Percentiles rank a stretch among this genome's conserved stretches.
These are phyloP conservation scores for Cryptomyrus ogoouensis DNA, from an alignment of 2,113 vertebrate genomes.

Conservation along the genomic window DNA sequence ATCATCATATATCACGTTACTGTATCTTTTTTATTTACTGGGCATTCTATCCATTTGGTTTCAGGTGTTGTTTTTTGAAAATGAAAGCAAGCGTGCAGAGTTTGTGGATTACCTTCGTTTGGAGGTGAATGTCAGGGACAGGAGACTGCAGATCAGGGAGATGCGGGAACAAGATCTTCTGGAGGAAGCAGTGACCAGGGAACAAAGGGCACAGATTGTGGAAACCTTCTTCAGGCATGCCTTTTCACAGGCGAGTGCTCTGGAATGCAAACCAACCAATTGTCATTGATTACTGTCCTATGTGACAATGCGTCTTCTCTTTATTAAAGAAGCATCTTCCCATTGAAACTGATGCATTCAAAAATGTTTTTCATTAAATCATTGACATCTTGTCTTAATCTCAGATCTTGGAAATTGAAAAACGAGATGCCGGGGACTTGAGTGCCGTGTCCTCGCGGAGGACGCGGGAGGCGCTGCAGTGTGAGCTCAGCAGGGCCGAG, in stretches of 20 bases:
- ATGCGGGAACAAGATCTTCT: slow-evolving; percentile 70
- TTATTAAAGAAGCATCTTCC: background rate
- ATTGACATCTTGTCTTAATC: background rate
- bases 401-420: slow-evolving; percentile 84
- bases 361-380: background rate
- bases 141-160: slow-evolving; percentile 53
- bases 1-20: background rate
- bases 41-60: accelerated
- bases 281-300: background rate
- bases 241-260: slow-evolving; percentile 75
- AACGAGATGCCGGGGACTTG: slow-evolving; percentile 65
- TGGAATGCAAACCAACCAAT: background rate
- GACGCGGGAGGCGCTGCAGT: slow-evolving; percentile 73
- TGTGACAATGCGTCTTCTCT: background rate
- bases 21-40: background rate
- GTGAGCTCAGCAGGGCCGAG: slow-evolving; percentile 81
- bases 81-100: slow-evolving; percentile 58
- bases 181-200: slow-evolving; percentile 73
- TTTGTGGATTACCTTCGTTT: slow-evolving; percentile 60
- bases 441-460: slow-evolving; percentile 59
- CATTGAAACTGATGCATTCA: background rate
- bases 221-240: slow-evolving; percentile 90
- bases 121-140: slow-evolving; percentile 37
- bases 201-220: slow-evolving; percentile 77
- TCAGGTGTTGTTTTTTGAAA: slow-evolving; percentile 82